Evolutionary conservation across 2,888 invertebrate species (phyloP), one percentile per base, ranked within the genome.

Genomic region (Phyllotreta cruciferae): DNA sequence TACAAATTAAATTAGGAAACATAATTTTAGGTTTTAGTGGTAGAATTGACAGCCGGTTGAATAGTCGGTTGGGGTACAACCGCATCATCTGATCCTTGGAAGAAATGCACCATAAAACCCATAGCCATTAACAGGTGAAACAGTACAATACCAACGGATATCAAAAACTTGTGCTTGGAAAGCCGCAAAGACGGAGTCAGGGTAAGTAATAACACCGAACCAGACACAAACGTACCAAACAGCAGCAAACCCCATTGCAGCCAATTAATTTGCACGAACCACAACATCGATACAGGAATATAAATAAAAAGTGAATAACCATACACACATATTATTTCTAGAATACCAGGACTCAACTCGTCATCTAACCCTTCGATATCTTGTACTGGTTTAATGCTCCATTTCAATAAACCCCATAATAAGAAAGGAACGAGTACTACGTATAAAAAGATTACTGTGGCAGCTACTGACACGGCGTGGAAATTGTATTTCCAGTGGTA

Each of bases 231-330:
- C 0, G 95, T 91, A 0, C 93, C 95, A 71, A 91, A 83, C 39
- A 92, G 82, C 0, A 95, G 93, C 52, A 98, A 84, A 5, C 90
- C 76, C 97, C 97, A 98, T 76, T 96, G 96, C 36, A 98, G 83
- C 86, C 91, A 88, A 14, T 70, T 75, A 58, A 89, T 85, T 80
- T 90, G 92, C 73, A 98, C 92, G 0, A 94, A 90, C 95, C 96
- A 97, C 42, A 98, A 83, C 68, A 97, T 88, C 1, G 96, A 93
- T 6, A 96, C 91, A 3, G 98, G 98, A 75, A 98, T 89, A 82
- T 95, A 98, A 75, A 97, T 93, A 37, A 94, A 89, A 49, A 98
- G 83, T 0, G 96, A 96, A 81, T 98, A 98, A 6, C 98, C 98
- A 77, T 98, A 98, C 7, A 97, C 85, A 79, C 96, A 97, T 77